These are phyloP conservation scores for Shinisaurus crocodilurus DNA, from an alignment of 2,113 vertebrate species.

Conservation along the genomic window DNA sequence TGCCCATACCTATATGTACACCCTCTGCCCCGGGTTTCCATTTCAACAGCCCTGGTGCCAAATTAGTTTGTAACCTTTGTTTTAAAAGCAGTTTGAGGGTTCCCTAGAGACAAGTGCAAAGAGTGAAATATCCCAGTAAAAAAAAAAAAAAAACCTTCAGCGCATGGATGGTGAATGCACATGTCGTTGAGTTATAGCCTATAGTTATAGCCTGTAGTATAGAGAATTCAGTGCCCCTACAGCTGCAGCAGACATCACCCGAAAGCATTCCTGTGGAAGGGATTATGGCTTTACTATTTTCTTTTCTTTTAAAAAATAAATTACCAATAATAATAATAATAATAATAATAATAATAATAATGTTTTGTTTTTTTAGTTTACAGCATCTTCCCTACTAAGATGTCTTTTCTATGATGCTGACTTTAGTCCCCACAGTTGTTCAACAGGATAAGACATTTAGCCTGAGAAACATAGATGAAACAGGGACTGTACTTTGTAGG, in stretches of 20 bases:
- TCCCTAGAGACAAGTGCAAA: background rate
- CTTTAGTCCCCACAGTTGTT: background rate
- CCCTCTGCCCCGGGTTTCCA: background rate
- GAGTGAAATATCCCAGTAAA: background rate
- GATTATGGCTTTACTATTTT: background rate
- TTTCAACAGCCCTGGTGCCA: background rate
- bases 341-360: too few relatives aligned
- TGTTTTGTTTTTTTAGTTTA: background rate
- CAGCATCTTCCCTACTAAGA: background rate
- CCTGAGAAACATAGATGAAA: background rate
- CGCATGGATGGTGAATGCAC: background rate
- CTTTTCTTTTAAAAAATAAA: slow-evolving; percentile 6
- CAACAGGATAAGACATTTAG: background rate
- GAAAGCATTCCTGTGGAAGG: background rate
- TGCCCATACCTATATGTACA: background rate
- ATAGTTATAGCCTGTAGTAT: background rate
- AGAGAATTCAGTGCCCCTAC: background rate
- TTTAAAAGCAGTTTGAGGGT: background rate
- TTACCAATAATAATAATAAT: too few relatives aligned
- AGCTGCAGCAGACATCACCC: background rate
- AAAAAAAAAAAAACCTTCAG: background rate
- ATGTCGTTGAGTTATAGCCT: background rate
- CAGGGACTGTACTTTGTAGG: background rate
- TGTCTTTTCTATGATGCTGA: background rate
- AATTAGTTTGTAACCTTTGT: background rate